phyloP scores from a whole-genome alignment of 2,113 vertebrate genomes.

The Gallinago media region DNA sequence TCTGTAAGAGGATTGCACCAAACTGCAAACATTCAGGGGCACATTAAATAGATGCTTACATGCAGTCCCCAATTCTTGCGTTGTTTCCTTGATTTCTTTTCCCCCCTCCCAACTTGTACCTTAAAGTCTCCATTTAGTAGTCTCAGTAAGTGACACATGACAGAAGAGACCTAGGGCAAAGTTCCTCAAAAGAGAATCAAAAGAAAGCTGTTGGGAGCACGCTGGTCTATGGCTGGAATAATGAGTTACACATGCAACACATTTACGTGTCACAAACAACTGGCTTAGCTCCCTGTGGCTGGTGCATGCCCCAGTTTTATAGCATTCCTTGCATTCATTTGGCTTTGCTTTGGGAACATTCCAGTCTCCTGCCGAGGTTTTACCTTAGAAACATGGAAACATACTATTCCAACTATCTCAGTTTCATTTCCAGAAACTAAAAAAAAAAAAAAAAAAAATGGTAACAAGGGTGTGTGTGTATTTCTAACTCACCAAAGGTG shows the following conservation, averaged over 20 bases:
- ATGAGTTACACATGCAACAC: constrained; percentile 59
- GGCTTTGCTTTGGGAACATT: constrained; percentile 65
- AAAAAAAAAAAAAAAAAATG: neutral
- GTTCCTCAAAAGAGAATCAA: constrained; percentile 8
- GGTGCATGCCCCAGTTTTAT: constrained; percentile 63
- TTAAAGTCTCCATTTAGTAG: neutral
- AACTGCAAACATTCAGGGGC: neutral
- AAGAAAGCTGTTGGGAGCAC: constrained; percentile 47
- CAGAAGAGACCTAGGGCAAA: constrained; percentile 37
- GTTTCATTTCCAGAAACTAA: neutral
- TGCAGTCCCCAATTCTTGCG: neutral
- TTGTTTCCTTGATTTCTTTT: neutral
- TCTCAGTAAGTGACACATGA: neutral
- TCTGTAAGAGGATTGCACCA: too few species aligned
- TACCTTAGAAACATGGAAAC: constrained; percentile 58
- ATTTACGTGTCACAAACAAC: constrained; percentile 53
- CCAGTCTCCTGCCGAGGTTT: constrained; percentile 61
- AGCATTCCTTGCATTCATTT: constrained; percentile 60
- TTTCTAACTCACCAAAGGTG: constrained; percentile 89
- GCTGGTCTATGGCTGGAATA: constrained; percentile 6
- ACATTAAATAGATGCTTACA: neutral
- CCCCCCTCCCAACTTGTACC: neutral
- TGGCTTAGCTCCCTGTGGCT: constrained; percentile 55
- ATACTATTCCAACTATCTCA: neutral
- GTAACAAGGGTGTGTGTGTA: neutral